These are phyloP conservation scores for Sebastolobus altivelis DNA, from an alignment of 2,797 vertebrate species.

Conservation along the genomic window DNA sequence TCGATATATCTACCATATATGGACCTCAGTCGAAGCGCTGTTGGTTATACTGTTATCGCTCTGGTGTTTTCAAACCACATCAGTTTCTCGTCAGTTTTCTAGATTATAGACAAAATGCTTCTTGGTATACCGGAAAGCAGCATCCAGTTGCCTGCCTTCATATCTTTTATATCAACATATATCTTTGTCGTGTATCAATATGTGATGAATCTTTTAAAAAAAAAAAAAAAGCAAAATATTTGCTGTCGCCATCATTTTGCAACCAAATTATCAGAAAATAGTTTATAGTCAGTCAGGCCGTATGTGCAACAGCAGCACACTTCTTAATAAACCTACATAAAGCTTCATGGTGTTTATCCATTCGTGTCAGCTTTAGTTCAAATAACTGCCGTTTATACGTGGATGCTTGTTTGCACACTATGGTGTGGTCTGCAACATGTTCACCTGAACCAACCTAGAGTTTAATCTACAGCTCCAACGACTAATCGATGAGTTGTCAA, in stretches of 20 bases:
- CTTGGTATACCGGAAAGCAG: slow-evolving; percentile 62
- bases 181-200: slow-evolving; percentile 3
- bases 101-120: slow-evolving; percentile 55
- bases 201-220: slow-evolving; percentile 2
- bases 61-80: slow-evolving; percentile 49
- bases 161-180: slow-evolving; percentile 9
- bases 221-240: not conserved
- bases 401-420: too few species aligned
- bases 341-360: not conserved
- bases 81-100: slow-evolving; percentile 20
- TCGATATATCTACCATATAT: slow-evolving; percentile 31
- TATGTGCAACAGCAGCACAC: not conserved
- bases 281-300: not conserved
- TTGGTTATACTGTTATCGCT: slow-evolving; percentile 21
- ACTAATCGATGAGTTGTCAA: too few species aligned
- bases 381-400: not conserved
- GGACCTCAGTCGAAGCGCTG: not conserved
- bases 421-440: not conserved
- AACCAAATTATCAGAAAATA: not conserved
- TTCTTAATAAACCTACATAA: not conserved
- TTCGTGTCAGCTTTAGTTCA: not conserved
- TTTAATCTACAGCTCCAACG: not conserved
- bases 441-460: not conserved
- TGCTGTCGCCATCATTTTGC: slow-evolving; percentile 11
- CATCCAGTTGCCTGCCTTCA: not conserved